phyloP scores from a whole-genome alignment of 2,888 invertebrate genomes.

The Cheilosia pagana region DNA sequence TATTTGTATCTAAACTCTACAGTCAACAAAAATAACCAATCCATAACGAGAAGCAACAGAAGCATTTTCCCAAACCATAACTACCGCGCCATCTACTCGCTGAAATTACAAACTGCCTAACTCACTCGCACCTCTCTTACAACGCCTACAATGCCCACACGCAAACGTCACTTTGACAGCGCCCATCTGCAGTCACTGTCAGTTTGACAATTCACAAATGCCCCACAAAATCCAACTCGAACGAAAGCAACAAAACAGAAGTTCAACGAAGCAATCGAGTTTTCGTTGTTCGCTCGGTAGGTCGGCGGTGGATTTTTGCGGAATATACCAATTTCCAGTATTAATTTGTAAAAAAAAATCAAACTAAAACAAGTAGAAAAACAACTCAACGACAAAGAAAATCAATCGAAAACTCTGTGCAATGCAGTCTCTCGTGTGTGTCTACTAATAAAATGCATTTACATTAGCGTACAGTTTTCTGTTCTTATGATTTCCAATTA shows the following conservation, averaged over 20 bases:
- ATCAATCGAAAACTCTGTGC: constrained; percentile 17
- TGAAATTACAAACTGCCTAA: not conserved
- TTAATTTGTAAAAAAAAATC: constrained; percentile 1
- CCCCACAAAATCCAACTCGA: constrained; percentile 34
- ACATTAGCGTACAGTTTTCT: constrained; percentile 8
- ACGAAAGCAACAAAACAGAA: constrained; percentile 47
- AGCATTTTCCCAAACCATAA: not conserved
- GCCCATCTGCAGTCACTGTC: constrained; percentile 17
- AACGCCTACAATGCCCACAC: constrained; percentile 36
- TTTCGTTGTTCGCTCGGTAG: constrained; percentile 56
- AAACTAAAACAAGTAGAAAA: constrained; percentile 5
- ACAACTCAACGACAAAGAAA: not conserved
- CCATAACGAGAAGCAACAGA: not conserved
- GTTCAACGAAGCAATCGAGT: constrained; percentile 52
- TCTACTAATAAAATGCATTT: constrained; percentile 33
- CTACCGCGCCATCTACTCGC: constrained; percentile 6
- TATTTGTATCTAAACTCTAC: too few species aligned
- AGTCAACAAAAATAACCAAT: too few species aligned
- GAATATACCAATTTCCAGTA: constrained; percentile 24
- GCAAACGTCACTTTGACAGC: not conserved
- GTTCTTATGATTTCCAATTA: constrained; percentile 17
- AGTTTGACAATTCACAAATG: constrained; percentile 25
- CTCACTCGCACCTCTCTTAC: not conserved
- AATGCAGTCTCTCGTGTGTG: constrained; percentile 19
- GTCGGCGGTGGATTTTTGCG: constrained; percentile 52